These are phyloP conservation scores for Lepilemur septentrionalis DNA, from an alignment of 2,797 vertebrate genomes.

Conservation along the genomic window DNA sequence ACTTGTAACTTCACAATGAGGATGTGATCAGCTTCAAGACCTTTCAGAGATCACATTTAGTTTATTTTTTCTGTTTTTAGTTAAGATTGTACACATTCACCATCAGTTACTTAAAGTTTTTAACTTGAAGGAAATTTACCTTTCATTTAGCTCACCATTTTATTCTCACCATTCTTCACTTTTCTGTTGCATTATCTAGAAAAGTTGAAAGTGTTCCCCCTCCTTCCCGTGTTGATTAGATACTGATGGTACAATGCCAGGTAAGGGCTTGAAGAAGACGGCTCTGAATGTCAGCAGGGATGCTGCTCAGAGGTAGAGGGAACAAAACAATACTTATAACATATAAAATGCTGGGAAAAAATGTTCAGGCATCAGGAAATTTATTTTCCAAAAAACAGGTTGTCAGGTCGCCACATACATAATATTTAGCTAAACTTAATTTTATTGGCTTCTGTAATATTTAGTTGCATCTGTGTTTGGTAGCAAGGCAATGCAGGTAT, in stretches of 20 bases:
- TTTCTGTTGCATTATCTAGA: slow-evolving; percentile 5
- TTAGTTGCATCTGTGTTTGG: not conserved
- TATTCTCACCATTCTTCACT: not conserved
- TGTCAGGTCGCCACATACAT: not conserved
- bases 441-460: not conserved
- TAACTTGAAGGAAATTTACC: not conserved
- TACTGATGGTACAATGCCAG: slow-evolving; percentile 25
- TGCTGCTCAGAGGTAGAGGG: not conserved
- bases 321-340: not conserved
- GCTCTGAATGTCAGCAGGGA: slow-evolving; percentile 39
- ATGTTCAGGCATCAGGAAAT: not conserved
- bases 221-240: slow-evolving; percentile 12
- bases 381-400: not conserved
- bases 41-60: not conserved
- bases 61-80: not conserved
- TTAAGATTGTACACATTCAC: accelerated
- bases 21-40: not conserved
- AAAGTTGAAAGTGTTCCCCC: slow-evolving; percentile 44
- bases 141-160: slow-evolving; percentile 42
- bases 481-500: not conserved
- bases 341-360: slow-evolving; percentile 33
- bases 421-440: slow-evolving; percentile 27
- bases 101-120: not conserved
- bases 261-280: not conserved
- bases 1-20: not conserved